Evolutionary conservation across 2,797 vertebrate genomes (phyloP).

Genomic region (Naso thynnoides): DNA sequence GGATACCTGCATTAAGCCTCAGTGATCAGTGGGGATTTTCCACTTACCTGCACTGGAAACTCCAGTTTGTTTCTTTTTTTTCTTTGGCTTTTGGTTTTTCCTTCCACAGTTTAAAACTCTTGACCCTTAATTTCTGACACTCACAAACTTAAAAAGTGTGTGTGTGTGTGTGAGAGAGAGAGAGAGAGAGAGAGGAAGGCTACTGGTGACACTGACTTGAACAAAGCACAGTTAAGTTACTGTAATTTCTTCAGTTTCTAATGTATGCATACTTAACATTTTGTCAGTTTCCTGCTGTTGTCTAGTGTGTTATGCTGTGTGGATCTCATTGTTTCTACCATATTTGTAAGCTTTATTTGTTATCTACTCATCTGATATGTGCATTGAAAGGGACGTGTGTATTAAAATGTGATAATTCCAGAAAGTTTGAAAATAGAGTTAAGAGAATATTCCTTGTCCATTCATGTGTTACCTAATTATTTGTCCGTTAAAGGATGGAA

Average conservation of each 20-base stretch:
- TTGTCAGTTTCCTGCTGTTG: too few species aligned
- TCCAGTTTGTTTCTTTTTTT: neutral
- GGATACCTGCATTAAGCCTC: slow-evolving; percentile 3
- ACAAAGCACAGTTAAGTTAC: neutral
- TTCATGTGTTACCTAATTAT: too few species aligned
- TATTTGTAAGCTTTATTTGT: neutral
- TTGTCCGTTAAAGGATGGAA: too few species aligned
- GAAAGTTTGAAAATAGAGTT: neutral
- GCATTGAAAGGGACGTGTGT: neutral
- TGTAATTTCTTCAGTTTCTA: too few species aligned
- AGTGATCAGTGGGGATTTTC: slow-evolving; percentile 5
- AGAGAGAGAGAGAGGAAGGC: too few species aligned
- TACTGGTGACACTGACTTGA: neutral
- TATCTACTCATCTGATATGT: neutral
- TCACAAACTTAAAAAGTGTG: neutral
- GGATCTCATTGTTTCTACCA: neutral
- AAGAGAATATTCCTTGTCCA: too few species aligned
- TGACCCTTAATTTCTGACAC: neutral
- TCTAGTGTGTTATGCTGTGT: neutral
- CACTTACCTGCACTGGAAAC: slow-evolving; percentile 4
- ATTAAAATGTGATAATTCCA: neutral
- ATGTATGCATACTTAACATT: neutral
- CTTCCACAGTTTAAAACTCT: slow-evolving; percentile 3
- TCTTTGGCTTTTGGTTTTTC: neutral
- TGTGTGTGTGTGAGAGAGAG: too few species aligned